These are phyloP conservation scores for Lichenostomus cassidix DNA, from an alignment of 2,113 vertebrate genomes.

Conservation along the genomic window DNA sequence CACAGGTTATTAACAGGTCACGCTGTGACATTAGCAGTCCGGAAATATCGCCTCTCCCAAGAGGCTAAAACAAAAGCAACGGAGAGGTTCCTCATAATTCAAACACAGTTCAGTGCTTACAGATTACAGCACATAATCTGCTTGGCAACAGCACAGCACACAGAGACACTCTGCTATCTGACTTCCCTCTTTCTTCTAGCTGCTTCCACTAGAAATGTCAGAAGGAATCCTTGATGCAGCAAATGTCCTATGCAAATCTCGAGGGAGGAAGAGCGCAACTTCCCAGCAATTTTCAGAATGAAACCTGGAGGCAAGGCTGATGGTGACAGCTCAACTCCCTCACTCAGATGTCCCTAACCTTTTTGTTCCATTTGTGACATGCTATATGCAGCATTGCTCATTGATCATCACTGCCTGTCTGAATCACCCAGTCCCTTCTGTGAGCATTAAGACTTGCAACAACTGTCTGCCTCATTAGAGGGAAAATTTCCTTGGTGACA, in stretches of 20 bases:
- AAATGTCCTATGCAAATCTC: neutral
- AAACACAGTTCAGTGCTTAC: conserved; percentile 64
- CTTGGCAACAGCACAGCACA: conserved; percentile 67
- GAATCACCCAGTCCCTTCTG: neutral
- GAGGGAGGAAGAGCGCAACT: neutral
- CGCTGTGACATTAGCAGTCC: conserved; percentile 52
- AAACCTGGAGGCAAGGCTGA: neutral
- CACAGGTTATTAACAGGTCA: conserved; percentile 60
- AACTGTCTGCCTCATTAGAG: neutral
- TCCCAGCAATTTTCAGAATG: conserved; percentile 9
- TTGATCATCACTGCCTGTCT: neutral
- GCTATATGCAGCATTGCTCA: neutral
- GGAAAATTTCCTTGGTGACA: neutral
- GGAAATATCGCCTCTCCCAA: conserved; percentile 68
- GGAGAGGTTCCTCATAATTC: conserved; percentile 57
- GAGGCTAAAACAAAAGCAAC: conserved; percentile 32
- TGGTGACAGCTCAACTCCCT: neutral
- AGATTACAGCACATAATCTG: conserved; percentile 79
- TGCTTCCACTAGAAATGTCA: conserved; percentile 52
- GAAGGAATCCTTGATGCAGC: neutral
- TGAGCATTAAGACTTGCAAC: neutral
- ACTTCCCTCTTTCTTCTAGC: conserved; percentile 22
- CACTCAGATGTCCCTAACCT: neutral
- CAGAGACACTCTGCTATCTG: neutral
- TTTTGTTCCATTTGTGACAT: neutral